These are phyloP conservation scores for Scaptomyza cyrtandrae DNA, from an alignment of 2,888 invertebrate genomes.

Conservation along the genomic window DNA sequence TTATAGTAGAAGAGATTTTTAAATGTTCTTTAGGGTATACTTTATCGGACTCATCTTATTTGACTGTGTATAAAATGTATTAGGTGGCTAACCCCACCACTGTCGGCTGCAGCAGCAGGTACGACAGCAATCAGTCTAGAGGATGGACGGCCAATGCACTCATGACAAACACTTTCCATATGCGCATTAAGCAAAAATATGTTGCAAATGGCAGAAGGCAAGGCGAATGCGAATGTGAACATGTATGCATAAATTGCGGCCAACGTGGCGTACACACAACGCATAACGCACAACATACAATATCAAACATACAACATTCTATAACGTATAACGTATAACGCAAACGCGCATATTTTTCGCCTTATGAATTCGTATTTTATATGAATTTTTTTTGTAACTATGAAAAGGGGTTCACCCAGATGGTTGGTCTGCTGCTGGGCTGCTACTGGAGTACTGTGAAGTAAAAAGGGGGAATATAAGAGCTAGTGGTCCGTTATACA, in stretches of 20 bases:
- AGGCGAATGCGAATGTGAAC: slow-evolving; percentile 29
- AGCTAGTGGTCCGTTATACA: slow-evolving; percentile 6
- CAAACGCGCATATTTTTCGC: slow-evolving; percentile 74
- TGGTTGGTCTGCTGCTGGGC: not conserved
- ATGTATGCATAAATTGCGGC: slow-evolving; percentile 73
- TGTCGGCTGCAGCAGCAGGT: slow-evolving; percentile 10
- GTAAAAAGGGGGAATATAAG: not conserved
- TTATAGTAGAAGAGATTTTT: not conserved
- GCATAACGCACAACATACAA: slow-evolving; percentile 25
- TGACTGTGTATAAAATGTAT: not conserved
- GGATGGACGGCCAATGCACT: slow-evolving; percentile 56
- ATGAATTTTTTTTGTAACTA: slow-evolving; percentile 54
- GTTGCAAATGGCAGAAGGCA: slow-evolving; percentile 45
- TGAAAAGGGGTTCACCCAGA: not conserved
- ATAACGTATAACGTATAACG: slow-evolving; percentile 15
- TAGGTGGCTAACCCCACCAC: not conserved
- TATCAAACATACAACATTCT: slow-evolving; percentile 21
- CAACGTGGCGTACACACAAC: slow-evolving; percentile 76
- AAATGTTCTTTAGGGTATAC: not conserved
- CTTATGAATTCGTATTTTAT: slow-evolving; percentile 80
- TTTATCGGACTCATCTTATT: not conserved
- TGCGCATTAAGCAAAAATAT: slow-evolving; percentile 39
- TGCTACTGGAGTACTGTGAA: not conserved
- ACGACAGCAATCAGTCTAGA: slow-evolving; percentile 39
- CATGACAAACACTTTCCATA: slow-evolving; percentile 50